Evolutionary conservation across 1,140 invertebrate species (phyloP), one percentile per base, ranked within the genome.

Genomic region (Theocolax elegans): DNA sequence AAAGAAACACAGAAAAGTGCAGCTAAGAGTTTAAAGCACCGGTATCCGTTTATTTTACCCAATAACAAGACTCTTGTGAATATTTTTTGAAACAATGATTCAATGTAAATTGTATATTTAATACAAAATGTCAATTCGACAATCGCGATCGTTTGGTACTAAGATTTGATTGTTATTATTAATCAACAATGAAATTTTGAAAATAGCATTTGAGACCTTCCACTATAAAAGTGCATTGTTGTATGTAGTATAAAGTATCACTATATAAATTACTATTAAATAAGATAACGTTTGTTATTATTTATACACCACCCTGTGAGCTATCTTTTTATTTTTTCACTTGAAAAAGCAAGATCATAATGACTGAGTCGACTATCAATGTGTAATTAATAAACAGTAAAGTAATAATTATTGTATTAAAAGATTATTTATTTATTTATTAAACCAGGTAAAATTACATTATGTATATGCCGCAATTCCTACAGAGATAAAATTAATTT

Each of bases 211-310:
- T 68, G 67, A 54, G 56, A 69, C 67, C 67, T 62, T 69, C 58
- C 44, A 31, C 46, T 71, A 67, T 49, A 54, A 67, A 38, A n/a
- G 13, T 56, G 56, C 48, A 72, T 42, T 38, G 49, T 60, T 54
- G 49, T 60, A 67, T 66, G 46, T 72, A 72, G 58, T 19, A 56
- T 56, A 72, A 62, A 71, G 21, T 48, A 59, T 62, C 8, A 63
- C 48, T 62, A 72, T 72, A 71, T 71, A 58, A 64, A 63, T 58
- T 71, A 71, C 19, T 64, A 64, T 62, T 58, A 71, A 71, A 64
- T 13, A 44, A 64, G 10, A 58, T 19, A 60, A 1, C 4, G 13
- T n/a, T 27, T 31, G 48, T 53, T 54, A 9, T 69, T 63, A 42
- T 69, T 69, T 51, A 13, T 7, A 46, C 0, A 19, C 23, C 4